A percentile compares a stretch with the other conserved stretches of the same genome.
phyloP scores from a whole-genome alignment of 2,797 vertebrate genomes.

The Scomberomorus guttatus region DNA sequence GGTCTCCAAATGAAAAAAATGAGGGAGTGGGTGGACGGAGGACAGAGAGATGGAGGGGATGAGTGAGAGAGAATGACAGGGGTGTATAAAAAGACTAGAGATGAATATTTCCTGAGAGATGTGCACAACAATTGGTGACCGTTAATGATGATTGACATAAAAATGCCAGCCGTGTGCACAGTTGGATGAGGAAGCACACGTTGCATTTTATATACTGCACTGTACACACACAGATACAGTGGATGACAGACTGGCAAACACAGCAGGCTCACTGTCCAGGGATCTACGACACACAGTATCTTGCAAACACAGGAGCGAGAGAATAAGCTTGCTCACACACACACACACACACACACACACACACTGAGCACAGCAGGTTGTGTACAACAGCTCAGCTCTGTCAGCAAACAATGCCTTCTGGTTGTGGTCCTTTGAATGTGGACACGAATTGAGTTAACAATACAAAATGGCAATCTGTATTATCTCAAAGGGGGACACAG shows the following conservation, averaged over 20 bases:
- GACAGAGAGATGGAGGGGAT: conserved; percentile 27
- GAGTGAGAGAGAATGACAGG: conserved; percentile 34
- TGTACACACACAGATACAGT: conserved; percentile 56
- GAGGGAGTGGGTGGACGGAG: conserved; percentile 32
- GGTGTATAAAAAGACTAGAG: conserved; percentile 47
- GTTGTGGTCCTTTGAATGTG: conserved; percentile 37
- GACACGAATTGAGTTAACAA: conserved; percentile 37
- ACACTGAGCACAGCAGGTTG: conserved; percentile 10
- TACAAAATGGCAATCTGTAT: conserved; percentile 36
- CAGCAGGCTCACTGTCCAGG: conserved; percentile 51
- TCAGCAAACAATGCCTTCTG: conserved; percentile 50
- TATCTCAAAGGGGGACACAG: conserved; percentile 18
- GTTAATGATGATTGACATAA: conserved; percentile 67
- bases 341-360: conserved; percentile 9
- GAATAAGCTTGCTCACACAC: conserved; percentile 1
- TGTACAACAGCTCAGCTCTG: conserved; percentile 36
- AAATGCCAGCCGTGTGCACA: conserved; percentile 36
- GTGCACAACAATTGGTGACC: conserved; percentile 52
- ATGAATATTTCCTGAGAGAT: conserved; percentile 75
- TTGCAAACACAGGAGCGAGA: conserved; percentile 54
- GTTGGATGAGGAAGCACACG: conserved; percentile 10
- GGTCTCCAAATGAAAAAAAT: conserved; percentile 66
- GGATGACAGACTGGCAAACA: conserved; percentile 66
- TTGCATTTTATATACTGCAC: conserved; percentile 16
- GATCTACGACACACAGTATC: conserved; percentile 50